Conservation (phyloP, 30 jellyfish, hydroid and myxozoan genomes). For the Cassiopea andromeda region DNA sequence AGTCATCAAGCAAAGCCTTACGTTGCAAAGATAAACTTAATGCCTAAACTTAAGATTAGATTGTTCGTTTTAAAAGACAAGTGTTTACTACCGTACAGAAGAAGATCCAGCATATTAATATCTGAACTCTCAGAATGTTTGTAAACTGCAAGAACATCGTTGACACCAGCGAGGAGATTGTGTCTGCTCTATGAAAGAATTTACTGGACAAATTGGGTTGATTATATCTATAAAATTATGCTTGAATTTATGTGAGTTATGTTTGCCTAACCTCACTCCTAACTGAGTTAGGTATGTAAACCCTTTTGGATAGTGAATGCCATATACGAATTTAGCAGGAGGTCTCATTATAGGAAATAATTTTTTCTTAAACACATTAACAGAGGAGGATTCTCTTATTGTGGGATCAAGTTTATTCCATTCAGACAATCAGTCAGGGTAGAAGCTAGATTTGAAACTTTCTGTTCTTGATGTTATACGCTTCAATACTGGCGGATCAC, state of each 20-base stretch:
- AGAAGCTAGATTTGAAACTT: constrained; percentile 17
- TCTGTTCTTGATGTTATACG: not conserved
- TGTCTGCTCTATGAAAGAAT: constrained; percentile 1
- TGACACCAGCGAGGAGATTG: not conserved
- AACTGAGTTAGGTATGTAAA: not conserved
- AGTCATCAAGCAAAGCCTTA: too few relatives aligned
- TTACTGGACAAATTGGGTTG: constrained; percentile 1
- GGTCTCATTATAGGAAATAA: not conserved
- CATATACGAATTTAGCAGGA: constrained; percentile 23
- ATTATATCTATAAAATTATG: constrained; percentile 3
- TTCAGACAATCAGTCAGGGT: constrained; percentile 35
- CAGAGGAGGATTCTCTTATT: constrained; percentile 18
- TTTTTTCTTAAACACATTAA: not conserved
- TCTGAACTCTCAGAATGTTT: not conserved
- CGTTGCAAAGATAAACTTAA: too few relatives aligned
- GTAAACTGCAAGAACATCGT: not conserved
- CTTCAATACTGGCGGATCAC: not conserved
- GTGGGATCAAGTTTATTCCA: constrained; percentile 24
- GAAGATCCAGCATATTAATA: not conserved
- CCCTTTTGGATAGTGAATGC: constrained; percentile 3
- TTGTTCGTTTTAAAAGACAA: not conserved
- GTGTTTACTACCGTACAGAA: not conserved
- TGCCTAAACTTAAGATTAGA: too few relatives aligned
- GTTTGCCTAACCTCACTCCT: not conserved
- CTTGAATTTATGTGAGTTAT: not conserved